These are phyloP conservation scores for Chionis minor DNA, from an alignment of 2,113 vertebrate species.

Conservation along the genomic window DNA sequence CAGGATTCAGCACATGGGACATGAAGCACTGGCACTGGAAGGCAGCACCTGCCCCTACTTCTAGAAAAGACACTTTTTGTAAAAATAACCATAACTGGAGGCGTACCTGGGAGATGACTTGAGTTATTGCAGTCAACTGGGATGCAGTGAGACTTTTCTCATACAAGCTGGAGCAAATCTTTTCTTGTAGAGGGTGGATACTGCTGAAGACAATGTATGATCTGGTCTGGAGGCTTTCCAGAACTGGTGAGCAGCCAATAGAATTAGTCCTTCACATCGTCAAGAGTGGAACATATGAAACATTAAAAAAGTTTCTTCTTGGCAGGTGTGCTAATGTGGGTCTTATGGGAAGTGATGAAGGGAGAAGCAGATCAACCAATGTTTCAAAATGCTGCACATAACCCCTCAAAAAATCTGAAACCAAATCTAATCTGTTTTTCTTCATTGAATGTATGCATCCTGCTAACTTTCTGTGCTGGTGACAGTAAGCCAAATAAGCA, in stretches of 20 bases:
- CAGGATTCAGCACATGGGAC: not conserved
- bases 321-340: not conserved
- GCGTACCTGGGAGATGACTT: not conserved
- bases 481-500: not conserved
- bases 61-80: not conserved
- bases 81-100: not conserved
- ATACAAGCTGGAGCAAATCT: not conserved
- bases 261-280: not conserved
- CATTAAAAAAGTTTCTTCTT: not conserved
- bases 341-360: not conserved
- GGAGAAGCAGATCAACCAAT: not conserved
- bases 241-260: not conserved
- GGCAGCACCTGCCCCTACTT: not conserved
- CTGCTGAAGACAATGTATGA: not conserved
- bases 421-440: not conserved
- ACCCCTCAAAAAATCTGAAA: not conserved
- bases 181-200: not conserved
- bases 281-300: not conserved
- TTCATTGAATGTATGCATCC: too few species aligned
- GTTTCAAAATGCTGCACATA: not conserved
- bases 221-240: not conserved
- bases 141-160: not conserved
- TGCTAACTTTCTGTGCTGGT: not conserved
- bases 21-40: rapidly evolving
- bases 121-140: not conserved